These are phyloP conservation scores for Oxytorus armatus DNA, from an alignment of 2,888 invertebrate genomes.

Conservation along the genomic window DNA sequence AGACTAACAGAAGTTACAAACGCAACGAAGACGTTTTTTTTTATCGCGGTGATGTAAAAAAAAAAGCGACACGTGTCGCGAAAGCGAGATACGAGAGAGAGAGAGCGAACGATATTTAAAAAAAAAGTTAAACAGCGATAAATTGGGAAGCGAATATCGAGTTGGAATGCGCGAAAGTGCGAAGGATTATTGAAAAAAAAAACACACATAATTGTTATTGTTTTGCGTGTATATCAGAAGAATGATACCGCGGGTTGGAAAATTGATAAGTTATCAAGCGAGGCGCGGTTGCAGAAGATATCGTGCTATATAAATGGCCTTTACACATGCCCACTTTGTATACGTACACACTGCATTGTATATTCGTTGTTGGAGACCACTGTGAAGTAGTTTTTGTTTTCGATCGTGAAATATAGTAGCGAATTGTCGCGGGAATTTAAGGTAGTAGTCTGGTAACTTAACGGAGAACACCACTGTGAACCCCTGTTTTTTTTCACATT, in stretches of 20 bases:
- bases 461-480: no score
- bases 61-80: no score
- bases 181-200: not conserved
- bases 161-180: not conserved
- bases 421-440: no score
- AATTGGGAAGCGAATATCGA: not conserved
- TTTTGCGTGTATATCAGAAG: not conserved
- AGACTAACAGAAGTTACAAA: not conserved
- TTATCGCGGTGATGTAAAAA: no score
- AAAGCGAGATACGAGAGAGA: not conserved
- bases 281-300: constrained; percentile 26
- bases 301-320: constrained; percentile 14
- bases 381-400: no score
- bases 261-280: constrained; percentile 42
- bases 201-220: not conserved
- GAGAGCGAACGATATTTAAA: no score
- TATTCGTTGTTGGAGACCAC: no score
- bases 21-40: no score
- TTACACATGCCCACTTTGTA: not conserved
- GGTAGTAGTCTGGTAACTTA: no score
- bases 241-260: constrained; percentile 5
- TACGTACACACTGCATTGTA: no score
- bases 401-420: no score
- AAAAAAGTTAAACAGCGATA: constrained; percentile 9
- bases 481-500: no score